Evolutionary conservation across 2,888 invertebrate genomes (phyloP), one percentile per base, ranked within the genome.

Genomic region (Pachymerium ferrugineum): DNA sequence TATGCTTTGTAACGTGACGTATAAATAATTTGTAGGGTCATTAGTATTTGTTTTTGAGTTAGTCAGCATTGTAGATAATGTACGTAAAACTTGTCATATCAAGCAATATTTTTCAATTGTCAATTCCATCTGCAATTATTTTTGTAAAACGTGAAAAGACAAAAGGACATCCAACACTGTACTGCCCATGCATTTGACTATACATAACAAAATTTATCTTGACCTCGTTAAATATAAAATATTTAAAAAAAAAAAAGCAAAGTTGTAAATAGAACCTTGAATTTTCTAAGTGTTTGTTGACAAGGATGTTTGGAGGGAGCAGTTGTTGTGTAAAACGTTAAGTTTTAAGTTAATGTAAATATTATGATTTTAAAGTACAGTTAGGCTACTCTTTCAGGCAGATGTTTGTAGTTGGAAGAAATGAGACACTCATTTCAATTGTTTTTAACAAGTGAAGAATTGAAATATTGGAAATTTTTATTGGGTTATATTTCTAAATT

Each of bases 71-170:
- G 62, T 62, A 62, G 62, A 62, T 62, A n/a, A 62, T 62, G 28
- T 62, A 62, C 28, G 62, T 62, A 62, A 54, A 38, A 54, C 19
- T 22, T 62, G 62, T 62, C 62, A 62, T 62, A 62, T 62, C 62
- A 62, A 62, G 62, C 62, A 62, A 62, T 62, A 62, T 62, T 62
- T 62, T 62, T 62, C 62, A 62, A 62, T 62, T 62, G 62, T 62
- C 62, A 62, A 62, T 62, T 62, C 62, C 62, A 62, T 28, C 28
- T 62, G 62, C 62, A 62, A 62, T 62, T 62, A 62, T 62, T 62
- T 62, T 62, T 62, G 62, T 62, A 62, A 62, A 62, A 25, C 62
- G 25, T 62, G 62, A 62, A 62, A 25, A 62, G 62, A 62, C 25
- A 62, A 25, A 62, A 62, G 28, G 62, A 62, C 62, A 62, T 22